A percentile compares a stretch with the other conserved stretches of the same genome.
phyloP scores from a whole-genome alignment of 1,140 invertebrate species.

The Manduca sexta region DNA sequence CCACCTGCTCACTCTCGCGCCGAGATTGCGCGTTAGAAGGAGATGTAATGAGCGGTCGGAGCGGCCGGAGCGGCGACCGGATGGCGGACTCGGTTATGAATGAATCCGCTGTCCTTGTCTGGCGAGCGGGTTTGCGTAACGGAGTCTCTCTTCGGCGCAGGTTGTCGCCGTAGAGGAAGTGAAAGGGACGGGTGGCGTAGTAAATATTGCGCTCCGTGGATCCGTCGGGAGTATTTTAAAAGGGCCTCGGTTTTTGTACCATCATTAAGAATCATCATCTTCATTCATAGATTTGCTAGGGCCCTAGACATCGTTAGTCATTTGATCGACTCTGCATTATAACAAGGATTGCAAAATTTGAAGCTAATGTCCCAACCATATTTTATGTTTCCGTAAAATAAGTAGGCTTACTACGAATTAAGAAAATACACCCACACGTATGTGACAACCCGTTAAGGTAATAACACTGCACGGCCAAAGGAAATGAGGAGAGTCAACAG shows the following conservation, averaged over 20 bases:
- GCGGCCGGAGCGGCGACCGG: slow-evolving; percentile 49
- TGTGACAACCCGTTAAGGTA: too few species aligned
- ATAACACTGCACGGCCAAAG: too few species aligned
- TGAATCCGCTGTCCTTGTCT: slow-evolving; percentile 60
- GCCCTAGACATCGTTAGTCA: not conserved
- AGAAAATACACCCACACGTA: too few species aligned
- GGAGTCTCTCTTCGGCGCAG: slow-evolving; percentile 48
- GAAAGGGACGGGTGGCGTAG: slow-evolving; percentile 69
- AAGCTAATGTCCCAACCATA: too few species aligned
- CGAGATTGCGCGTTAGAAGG: slow-evolving; percentile 60
- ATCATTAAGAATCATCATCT: slow-evolving; percentile 48
- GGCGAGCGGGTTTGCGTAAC: slow-evolving; percentile 26
- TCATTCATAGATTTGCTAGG: slow-evolving; percentile 48
- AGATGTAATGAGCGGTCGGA: slow-evolving; percentile 62
- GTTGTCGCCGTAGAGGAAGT: slow-evolving; percentile 69
- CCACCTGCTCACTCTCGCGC: slow-evolving; percentile 65
- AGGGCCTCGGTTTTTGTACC: slow-evolving; percentile 53
- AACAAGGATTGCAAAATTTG: too few species aligned
- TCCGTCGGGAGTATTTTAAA: slow-evolving; percentile 51
- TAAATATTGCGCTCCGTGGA: slow-evolving; percentile 64
- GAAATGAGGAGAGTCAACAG: too few species aligned
- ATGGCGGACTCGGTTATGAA: slow-evolving; percentile 71
- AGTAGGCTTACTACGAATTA: too few species aligned
- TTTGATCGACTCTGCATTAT: too few species aligned
- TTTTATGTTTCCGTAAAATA: too few species aligned